Evolutionary conservation across 1,140 invertebrate genomes (phyloP).

Genomic region (Aporrectodea caliginosa): DNA sequence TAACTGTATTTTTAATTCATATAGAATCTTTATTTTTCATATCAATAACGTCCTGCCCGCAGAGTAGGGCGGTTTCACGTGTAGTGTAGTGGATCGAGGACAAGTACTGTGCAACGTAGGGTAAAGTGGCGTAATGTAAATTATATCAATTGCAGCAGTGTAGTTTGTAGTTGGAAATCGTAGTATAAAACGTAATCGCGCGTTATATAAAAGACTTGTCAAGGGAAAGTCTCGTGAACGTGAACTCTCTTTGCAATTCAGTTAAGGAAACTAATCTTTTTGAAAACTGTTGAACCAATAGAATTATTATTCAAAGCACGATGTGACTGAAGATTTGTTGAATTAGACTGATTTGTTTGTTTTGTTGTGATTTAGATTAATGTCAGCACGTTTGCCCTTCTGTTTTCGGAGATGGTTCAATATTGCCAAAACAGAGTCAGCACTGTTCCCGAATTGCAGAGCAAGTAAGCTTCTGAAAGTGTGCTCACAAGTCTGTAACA

Average conservation of each 20-base stretch:
- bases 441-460: conserved; percentile 90
- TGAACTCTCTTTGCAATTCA: not conserved
- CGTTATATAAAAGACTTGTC: not conserved
- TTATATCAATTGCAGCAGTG: too few species aligned
- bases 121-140: too few species aligned
- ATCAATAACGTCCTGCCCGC: not conserved
- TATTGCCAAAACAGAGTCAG: conserved; percentile 95
- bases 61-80: not conserved
- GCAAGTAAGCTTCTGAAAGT: conserved; percentile 64
- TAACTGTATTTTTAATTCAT: conserved; percentile 9
- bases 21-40: conserved; percentile 6
- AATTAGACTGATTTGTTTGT: not conserved
- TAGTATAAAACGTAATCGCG: not conserved
- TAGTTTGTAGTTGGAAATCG: too few species aligned
- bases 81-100: too few species aligned
- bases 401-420: conserved; percentile 97
- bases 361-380: conserved; percentile 59
- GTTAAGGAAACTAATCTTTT: conserved; percentile 1
- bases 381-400: conserved; percentile 84
- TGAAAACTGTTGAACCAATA: not conserved
- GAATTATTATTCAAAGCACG: not conserved
- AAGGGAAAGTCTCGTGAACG: conserved; percentile 8
- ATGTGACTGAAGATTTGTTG: not conserved
- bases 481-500: not conserved
- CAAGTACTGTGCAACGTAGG: too few species aligned